Conservation (phyloP, 2,888 invertebrate species). For the Timema podura region DNA sequence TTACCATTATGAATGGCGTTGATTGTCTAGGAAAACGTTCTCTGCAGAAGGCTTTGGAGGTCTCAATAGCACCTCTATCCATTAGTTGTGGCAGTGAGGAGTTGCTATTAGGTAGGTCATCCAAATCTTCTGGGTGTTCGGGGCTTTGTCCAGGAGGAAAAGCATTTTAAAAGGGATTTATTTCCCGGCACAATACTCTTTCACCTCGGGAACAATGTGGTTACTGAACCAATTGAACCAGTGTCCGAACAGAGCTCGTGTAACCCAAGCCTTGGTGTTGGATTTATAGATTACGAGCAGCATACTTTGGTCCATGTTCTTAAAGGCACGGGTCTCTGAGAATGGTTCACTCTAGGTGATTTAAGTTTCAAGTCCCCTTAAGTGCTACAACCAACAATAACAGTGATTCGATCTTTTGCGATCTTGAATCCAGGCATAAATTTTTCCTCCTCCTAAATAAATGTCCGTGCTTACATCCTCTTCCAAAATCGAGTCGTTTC, state of each 20-base stretch:
- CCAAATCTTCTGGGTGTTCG: background rate
- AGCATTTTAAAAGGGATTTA: background rate
- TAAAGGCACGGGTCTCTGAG: background rate
- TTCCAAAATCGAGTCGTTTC: conserved; percentile 6
- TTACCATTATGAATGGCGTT: background rate
- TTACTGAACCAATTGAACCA: background rate
- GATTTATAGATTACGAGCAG: background rate
- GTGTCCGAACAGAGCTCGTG: background rate
- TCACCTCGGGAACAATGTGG: background rate
- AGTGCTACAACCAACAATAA: background rate
- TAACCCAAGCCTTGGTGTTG: background rate
- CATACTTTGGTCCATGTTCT: background rate
- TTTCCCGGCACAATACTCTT: conserved; percentile 7
- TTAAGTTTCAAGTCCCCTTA: background rate
- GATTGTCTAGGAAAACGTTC: background rate
- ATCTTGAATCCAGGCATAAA: background rate
- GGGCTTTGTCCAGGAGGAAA: background rate
- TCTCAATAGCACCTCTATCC: background rate
- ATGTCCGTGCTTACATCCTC: background rate
- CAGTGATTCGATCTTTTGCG: background rate
- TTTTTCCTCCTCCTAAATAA: conserved; percentile 7
- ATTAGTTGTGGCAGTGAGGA: background rate
- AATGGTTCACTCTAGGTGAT: background rate
- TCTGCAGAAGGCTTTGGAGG: background rate
- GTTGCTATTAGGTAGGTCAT: background rate